Evolutionary conservation across 2,113 vertebrate species (phyloP), one percentile per base, ranked within the genome.

Genomic region (Centropristis striata): DNA sequence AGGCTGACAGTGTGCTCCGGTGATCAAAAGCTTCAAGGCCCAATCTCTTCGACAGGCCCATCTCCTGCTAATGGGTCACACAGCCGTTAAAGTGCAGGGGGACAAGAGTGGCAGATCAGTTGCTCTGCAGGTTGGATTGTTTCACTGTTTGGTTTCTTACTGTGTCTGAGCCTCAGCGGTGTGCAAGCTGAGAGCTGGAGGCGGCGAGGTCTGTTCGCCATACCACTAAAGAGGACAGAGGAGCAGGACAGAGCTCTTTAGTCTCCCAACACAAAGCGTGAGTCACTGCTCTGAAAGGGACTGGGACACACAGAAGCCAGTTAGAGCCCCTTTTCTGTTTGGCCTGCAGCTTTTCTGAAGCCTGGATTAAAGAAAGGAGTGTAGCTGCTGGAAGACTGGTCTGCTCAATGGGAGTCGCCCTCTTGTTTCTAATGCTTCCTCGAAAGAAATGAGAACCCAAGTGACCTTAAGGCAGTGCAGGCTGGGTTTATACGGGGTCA

Each of bases 51-150:
- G 89, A 90, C 87, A 86, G 82, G 66, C 83, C 78, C 61, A 67
- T 87, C 90, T 86, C 78, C 65, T 11, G 39, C 72, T 93, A 91
- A 93, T 90, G 86, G 88, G 72, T 91, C 86, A 87, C 83, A 86
- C 15, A 70, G 72, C 79, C 86, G 92, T 92, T 91, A 88, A 85
- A 86, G 82, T 84, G 71, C 60, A 77, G 25, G 46, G 73, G 46
- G 55, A 74, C 59, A 79, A 69, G 71, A 81, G 50, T 76, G 71
- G 59, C 83, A 71, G 86, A 86, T 89, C 68, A 76, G 81, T 42
- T 20, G 28, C 69, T 84, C 67, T 82, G 66, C 53, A 70, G 67
- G 70, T 76, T 75, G 64, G 71, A 87, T 66, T 84, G 88, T 81
- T 87, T 88, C 64, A 82, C 73, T 60, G 73, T 85, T 82, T 76